Evolutionary conservation across 1,140 invertebrate genomes (phyloP).

Genomic region (Halyomorpha halys): DNA sequence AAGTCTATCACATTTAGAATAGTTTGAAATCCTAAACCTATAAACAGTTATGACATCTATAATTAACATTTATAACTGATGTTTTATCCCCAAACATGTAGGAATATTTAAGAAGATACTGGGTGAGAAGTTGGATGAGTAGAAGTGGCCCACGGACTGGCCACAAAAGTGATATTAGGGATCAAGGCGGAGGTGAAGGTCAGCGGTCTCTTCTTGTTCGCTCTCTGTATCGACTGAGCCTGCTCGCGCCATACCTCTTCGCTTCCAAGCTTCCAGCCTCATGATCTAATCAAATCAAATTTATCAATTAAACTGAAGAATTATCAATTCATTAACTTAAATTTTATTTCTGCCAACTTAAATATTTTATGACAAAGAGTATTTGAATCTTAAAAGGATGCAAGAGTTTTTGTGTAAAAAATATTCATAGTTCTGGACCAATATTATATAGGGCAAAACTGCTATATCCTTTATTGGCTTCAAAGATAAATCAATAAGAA

Average conservation of each 20-base stretch:
- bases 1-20: slow-evolving; percentile 5
- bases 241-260: slow-evolving; percentile 36
- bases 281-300: slow-evolving; percentile 41
- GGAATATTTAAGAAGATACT: neutral
- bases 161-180: slow-evolving; percentile 5
- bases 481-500: no score
- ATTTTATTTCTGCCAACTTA: neutral
- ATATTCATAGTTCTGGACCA: no score
- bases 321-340: neutral
- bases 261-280: slow-evolving; percentile 51
- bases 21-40: neutral
- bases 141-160: neutral
- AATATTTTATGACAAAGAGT: neutral
- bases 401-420: neutral
- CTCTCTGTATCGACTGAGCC: slow-evolving; percentile 43
- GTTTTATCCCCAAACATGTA: neutral
- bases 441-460: no score
- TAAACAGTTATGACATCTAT: neutral
- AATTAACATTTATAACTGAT: neutral
- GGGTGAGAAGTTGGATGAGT: neutral
- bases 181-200: slow-evolving; percentile 28
- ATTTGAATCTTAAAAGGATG: neutral
- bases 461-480: no score
- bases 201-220: slow-evolving; percentile 39
- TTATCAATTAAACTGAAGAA: neutral